Base-by-base conservation (phyloP, 2,888 invertebrate species). In the Mesopsocus fuscifrons region DNA sequence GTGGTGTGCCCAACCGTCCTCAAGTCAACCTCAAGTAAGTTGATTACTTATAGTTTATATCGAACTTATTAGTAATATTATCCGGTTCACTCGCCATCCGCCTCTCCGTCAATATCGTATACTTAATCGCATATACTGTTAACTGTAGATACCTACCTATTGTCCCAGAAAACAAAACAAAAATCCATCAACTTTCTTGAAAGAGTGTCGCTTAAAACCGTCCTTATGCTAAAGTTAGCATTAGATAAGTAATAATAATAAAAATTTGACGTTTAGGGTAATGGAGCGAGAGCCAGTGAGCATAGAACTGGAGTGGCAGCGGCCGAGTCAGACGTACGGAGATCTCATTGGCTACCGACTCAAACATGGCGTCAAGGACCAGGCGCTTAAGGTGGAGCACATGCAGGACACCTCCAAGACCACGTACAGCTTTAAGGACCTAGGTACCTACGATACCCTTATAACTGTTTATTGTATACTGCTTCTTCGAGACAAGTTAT, bases 221-320 rank as follows among this genome's bases (percentile, higher is more conserved):
- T n/a, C n/a, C n/a, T n/a, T n/a, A n/a, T n/a, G n/a, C n/a, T n/a
- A n/a, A n/a, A n/a, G n/a, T n/a, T n/a, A n/a, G n/a, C n/a, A n/a
- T n/a, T n/a, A n/a, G n/a, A n/a, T n/a, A n/a, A n/a, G n/a, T n/a
- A n/a, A n/a, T n/a, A n/a, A n/a, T n/a, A n/a, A n/a, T n/a, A n/a
- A n/a, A n/a, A n/a, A n/a, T n/a, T n/a, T n/a, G n/a, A n/a, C n/a
- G n/a, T 65, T 54, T 55, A 83, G 84, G 59, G 74, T 92, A 48
- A 69, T 84, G 53, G 81, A 83, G 58, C 74, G 84, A 49, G 85
- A 88, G 52, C 85, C 89, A 2, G 79, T 88, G 21, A 78, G 80
- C 2, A 80, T 95, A 47, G 84, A 89, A 61, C 67, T 95, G 45
- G 88, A 89, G 59, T 98, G 97, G 97, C 75, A 77, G 6, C 73